Evolutionary conservation across 1,140 invertebrate species (phyloP), one percentile per base, ranked within the genome.

Genomic region (Listronotus bonariensis): DNA sequence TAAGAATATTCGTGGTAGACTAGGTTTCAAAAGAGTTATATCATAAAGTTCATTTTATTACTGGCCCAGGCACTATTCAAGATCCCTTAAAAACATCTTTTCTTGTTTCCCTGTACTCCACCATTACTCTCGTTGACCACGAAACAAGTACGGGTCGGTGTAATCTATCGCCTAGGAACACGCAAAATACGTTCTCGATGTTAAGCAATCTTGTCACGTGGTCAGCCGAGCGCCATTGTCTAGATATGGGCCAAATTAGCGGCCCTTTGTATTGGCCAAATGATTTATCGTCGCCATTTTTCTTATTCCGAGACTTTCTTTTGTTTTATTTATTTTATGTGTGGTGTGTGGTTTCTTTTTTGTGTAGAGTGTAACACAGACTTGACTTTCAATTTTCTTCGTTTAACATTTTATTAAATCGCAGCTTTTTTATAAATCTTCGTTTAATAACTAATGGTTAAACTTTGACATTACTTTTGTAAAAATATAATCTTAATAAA

Each of bases 141-240:
- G 7, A 26, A 52, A 26, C 20, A 32, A 52, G 20, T 32, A 52
- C 18, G 7, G 20, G 6, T 9, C 18, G 15, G 9, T 26, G 20
- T 52, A 52, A 52, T 52, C 32, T 52, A 52, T 52, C 14, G 49
- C 18, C 49, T 14, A 7, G 49, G 20, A 36, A 52, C 49, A 52
- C 18, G 49, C 49, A 26, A 52, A 52, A 52, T 52, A 20, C 49
- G 49, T 31, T 52, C 26, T 36, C n/a, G 49, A 52, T 31, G 49
- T 52, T 52, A 52, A 52, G 49, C 49, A 52, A 52, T 52, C 49
- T 12, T 26, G 49, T 52, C 49, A 52, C 49, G 49, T 52, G 49
- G 49, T 31, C n/a, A 20, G 8, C 49, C 20, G 49, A 52, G 9
- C 20, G 49, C 20, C 49, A 52, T 52, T 52, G 49, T 52, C 49